Percentiles rank a stretch among this genome's conserved stretches.
phyloP scores from a whole-genome alignment of 53 echinoderm and acorn worm genomes.

The Holothuria scabra region DNA sequence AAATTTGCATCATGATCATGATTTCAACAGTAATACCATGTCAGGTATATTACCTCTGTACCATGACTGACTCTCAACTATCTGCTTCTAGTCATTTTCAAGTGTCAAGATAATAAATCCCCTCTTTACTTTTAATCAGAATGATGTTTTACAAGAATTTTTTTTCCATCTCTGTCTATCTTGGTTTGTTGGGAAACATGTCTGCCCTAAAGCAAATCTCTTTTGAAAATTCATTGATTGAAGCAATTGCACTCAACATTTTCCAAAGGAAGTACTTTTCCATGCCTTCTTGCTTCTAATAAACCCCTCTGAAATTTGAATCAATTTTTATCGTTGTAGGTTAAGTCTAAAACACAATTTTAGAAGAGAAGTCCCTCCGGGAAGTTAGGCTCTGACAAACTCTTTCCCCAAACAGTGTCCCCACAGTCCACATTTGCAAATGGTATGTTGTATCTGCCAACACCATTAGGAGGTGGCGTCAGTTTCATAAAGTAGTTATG shows the following conservation, averaged over 20 bases:
- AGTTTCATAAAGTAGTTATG: constrained; percentile 32
- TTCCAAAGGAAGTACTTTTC: no score
- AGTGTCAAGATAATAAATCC: no score
- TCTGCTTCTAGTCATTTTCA: no score
- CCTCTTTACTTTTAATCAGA: no score
- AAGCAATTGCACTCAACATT: not conserved
- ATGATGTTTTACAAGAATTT: no score
- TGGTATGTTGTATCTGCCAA: constrained; percentile 41
- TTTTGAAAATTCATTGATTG: constrained; percentile 38
- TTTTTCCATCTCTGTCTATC: no score
- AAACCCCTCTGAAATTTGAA: not conserved
- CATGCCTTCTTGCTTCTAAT: not conserved
- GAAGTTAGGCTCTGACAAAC: not conserved
- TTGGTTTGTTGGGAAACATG: not conserved
- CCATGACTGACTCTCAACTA: no score
- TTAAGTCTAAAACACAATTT: constrained; percentile 35
- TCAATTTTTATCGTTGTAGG: constrained; percentile 27
- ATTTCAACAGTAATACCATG: no score
- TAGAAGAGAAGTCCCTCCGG: constrained; percentile 9
- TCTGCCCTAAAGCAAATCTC: constrained; percentile 5
- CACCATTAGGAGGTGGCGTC: constrained; percentile 34
- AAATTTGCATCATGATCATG: no score
- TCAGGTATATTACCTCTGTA: no score
- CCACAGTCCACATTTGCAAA: constrained; percentile 8
- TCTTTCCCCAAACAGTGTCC: not conserved